These are phyloP conservation scores for Orbicella faveolata DNA, from an alignment of 64 coral and sea anemone species.

Conservation along the genomic window DNA sequence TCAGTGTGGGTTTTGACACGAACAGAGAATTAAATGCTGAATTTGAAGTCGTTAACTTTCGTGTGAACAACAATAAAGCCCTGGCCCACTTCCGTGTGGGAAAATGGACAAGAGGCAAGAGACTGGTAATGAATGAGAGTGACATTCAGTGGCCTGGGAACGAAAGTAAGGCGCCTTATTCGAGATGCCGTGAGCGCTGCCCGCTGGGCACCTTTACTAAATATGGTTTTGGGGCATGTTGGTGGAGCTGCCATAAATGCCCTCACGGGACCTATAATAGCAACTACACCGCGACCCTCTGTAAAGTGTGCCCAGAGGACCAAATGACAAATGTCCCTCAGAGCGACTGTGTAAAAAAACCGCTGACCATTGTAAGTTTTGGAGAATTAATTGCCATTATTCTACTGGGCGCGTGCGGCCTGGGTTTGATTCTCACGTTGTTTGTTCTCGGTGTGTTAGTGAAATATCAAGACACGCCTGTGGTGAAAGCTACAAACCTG, in stretches of 20 bases:
- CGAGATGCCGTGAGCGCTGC: slow-evolving; percentile 22
- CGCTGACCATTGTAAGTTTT: slow-evolving; percentile 11
- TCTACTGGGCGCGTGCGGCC: slow-evolving; percentile 39
- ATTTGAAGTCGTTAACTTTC: neutral
- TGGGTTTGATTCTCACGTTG: slow-evolving; percentile 56
- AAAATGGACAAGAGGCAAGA: slow-evolving; percentile 18
- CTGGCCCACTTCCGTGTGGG: slow-evolving; percentile 6
- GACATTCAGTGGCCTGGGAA: slow-evolving; percentile 44
- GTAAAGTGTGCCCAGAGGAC: slow-evolving; percentile 44
- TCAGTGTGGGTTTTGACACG: neutral
- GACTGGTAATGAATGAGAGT: slow-evolving; percentile 12
- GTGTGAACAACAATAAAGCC: neutral
- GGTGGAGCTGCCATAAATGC: slow-evolving; percentile 62
- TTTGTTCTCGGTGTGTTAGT: slow-evolving; percentile 64
- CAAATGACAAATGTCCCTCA: slow-evolving; percentile 54
- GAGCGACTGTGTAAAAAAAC: slow-evolving; percentile 47
- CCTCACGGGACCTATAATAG: slow-evolving; percentile 39
- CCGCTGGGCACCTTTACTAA: slow-evolving; percentile 27
- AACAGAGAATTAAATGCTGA: neutral
- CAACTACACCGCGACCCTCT: slow-evolving; percentile 18
- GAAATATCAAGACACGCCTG: slow-evolving; percentile 76
- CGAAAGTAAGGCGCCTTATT: neutral
- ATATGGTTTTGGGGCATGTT: slow-evolving; percentile 20
- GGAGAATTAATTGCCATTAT: neutral
- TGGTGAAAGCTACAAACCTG: slow-evolving; percentile 76